phyloP scores from a whole-genome alignment of 2,888 invertebrate genomes.

The Pachymerium ferrugineum region DNA sequence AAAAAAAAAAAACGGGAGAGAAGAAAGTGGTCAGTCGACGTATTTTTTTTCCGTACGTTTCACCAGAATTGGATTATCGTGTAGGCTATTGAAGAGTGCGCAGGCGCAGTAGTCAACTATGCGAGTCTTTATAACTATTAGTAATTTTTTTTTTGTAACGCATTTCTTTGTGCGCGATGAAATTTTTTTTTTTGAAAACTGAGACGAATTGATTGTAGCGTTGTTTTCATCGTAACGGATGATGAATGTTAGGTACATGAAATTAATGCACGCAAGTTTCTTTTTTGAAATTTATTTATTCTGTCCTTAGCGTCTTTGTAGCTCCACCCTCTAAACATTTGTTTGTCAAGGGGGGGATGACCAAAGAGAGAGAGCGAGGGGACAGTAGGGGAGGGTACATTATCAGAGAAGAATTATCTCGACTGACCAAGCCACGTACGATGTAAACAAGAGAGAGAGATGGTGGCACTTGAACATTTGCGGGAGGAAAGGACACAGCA shows the following conservation, averaged over 20 bases:
- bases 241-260: background rate
- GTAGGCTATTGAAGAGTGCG: constrained; percentile 1
- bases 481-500: background rate
- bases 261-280: background rate
- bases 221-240: background rate
- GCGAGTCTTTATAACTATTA: background rate
- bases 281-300: background rate
- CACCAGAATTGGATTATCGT: background rate
- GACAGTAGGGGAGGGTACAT: constrained; percentile 1
- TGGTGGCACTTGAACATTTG: constrained; percentile 3
- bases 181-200: background rate
- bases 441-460: constrained; percentile 15
- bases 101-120: constrained; percentile 8
- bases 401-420: constrained; percentile 18
- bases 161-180: background rate
- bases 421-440: constrained; percentile 21
- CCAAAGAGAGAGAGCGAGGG: constrained; percentile 2
- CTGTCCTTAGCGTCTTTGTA: constrained; percentile 1
- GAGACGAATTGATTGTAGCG: background rate
- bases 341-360: constrained; percentile 11
- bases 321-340: constrained; percentile 21
- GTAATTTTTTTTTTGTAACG: background rate
- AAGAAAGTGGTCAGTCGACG: background rate
- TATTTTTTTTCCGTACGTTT: background rate
- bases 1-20: background rate